These are phyloP conservation scores for Cydia amplana DNA, from an alignment of 1,140 invertebrate species.

Conservation along the genomic window DNA sequence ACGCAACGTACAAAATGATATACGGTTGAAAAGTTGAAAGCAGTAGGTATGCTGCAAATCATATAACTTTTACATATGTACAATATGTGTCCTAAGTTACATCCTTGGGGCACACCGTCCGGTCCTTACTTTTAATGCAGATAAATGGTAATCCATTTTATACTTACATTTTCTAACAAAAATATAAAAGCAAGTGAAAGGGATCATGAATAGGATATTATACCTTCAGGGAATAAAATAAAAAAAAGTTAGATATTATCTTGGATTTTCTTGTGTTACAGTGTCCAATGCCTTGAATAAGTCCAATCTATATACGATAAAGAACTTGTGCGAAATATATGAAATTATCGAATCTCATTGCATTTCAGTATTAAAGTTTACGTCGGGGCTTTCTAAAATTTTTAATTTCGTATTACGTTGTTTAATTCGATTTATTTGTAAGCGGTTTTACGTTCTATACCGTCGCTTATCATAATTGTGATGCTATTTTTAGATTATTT, in stretches of 20 bases:
- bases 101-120: neutral
- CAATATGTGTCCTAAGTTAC: neutral
- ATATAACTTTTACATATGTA: neutral
- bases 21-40: too few species aligned
- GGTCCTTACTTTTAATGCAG: neutral
- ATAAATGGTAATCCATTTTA: neutral
- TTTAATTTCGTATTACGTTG: constrained; percentile 20
- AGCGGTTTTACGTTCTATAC: constrained; percentile 50
- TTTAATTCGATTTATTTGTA: constrained; percentile 50
- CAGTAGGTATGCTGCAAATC: neutral
- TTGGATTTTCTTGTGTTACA: neutral
- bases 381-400: constrained; percentile 9
- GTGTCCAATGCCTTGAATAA: neutral
- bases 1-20: neutral
- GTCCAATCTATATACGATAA: neutral
- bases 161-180: neutral
- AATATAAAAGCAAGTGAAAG: neutral
- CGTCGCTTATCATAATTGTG: constrained; percentile 61
- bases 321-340: neutral
- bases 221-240: too few species aligned
- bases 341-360: constrained; percentile 13
- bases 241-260: neutral
- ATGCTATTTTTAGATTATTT: constrained; percentile 73
- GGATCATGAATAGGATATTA: neutral
- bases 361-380: constrained; percentile 12